A percentile compares a stretch with the other conserved stretches of the same genome.
These are phyloP conservation scores for Tuta absoluta DNA, from an alignment of 2,888 invertebrate genomes.

Conservation along the genomic window DNA sequence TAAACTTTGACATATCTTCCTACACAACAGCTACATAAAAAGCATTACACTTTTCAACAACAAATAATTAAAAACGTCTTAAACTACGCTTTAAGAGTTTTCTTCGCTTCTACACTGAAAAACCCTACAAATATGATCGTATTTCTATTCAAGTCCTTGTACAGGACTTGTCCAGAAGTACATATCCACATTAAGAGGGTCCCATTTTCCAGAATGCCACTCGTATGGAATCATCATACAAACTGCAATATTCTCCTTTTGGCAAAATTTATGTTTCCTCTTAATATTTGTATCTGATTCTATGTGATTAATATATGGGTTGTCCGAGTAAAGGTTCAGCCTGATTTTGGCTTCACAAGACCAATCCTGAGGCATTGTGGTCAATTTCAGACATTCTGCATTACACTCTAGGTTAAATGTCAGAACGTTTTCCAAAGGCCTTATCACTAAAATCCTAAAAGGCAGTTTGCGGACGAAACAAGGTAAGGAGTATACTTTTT, in stretches of 20 bases:
- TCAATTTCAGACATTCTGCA: background rate
- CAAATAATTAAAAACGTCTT: too few species aligned
- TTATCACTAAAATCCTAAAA: background rate
- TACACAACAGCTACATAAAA: too few species aligned
- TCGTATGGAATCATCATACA: too few species aligned
- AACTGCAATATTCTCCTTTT: background rate
- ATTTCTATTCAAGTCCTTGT: too few species aligned
- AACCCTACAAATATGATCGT: too few species aligned
- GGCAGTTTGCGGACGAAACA: background rate
- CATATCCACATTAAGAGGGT: too few species aligned
- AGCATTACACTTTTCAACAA: too few species aligned
- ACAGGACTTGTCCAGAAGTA: too few species aligned
- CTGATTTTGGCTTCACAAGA: background rate
- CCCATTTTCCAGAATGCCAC: too few species aligned
- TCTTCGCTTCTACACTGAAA: too few species aligned
- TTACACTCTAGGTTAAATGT: background rate
- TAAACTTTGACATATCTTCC: too few species aligned
- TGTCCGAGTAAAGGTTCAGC: background rate
- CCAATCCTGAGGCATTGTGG: background rate
- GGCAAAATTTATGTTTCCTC: background rate
- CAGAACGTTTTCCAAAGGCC: background rate
- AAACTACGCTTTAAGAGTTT: too few species aligned
- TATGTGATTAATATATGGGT: background rate
- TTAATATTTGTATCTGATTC: background rate
- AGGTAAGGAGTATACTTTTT: background rate